Evolutionary conservation across 2,888 invertebrate genomes (phyloP), one percentile per base, ranked within the genome.

Genomic region (Heliconius aoede): DNA sequence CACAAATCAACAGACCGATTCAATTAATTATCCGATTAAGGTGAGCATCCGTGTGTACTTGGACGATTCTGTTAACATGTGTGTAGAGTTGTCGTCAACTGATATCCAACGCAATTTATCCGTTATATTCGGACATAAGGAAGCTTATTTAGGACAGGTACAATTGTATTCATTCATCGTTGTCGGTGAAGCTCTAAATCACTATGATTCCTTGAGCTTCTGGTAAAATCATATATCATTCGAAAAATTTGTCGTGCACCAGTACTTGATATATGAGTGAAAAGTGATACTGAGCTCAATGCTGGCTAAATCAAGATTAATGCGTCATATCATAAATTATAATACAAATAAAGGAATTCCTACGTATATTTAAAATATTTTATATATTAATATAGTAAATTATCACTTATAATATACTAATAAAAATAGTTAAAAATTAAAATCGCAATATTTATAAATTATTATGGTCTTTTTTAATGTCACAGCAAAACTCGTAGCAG

Each of bases 1-100:
- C 90, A 93, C 94, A 94, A 94, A 94, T 94, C 94, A 94, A 87
- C 89, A 89, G 91, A 91, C 92, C 89, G 88, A 90, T 91, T 93
- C 92, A 92, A 94, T 94, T 94, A 94, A 94, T 94, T 93, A 94
- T 93, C 88, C 91, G 93, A 94, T 94, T 94, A 94, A 94, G 91
- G 94, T 93, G 94, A 92, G 91, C 91, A 86, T 90, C 88, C 89
- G 85, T 88, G 87, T 84, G 89, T 87, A 91, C 90, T 91, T 91
- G 90, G 86, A 87, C 84, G 87, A 88, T 85, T 82, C 80, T 85
- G 84, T 84, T 86, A 85, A 86, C 87, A 86, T 87, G 86, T 86
- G 84, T 84, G 84, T 85, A 85, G 86, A 88, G 83, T 85, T 85
- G 85, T 86, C 86, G 83, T 81, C 85, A 83, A 77, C 81, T 78